Percentiles rank a stretch among this genome's conserved stretches.
phyloP scores from a whole-genome alignment of 30 jellyfish, hydroid and myxozoan genomes.

The Chironex yamaguchii region DNA sequence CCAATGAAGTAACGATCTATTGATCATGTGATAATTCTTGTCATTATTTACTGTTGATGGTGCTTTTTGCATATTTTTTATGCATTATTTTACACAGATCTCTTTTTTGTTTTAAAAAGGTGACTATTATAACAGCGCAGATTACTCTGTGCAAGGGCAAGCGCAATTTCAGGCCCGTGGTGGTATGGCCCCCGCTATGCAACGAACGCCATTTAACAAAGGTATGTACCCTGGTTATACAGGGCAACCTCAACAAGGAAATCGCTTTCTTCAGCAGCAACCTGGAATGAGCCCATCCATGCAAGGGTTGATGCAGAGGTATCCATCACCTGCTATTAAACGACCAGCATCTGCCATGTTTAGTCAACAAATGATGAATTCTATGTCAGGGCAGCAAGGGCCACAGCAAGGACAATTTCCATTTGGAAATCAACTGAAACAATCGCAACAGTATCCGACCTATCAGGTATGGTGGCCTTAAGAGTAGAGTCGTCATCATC shows the following conservation, averaged over 20 bases:
- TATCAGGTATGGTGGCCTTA: constrained; percentile 69
- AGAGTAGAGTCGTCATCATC: too few species aligned
- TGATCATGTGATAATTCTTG: too few species aligned
- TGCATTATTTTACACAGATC: background rate
- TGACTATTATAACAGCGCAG: constrained; percentile 79
- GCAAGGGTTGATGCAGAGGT: constrained; percentile 80
- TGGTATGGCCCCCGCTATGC: constrained; percentile 69
- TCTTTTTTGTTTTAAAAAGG: constrained; percentile 31
- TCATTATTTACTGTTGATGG: too few species aligned
- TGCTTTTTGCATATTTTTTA: too few species aligned
- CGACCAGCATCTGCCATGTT: constrained; percentile 91
- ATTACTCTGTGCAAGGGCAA: constrained; percentile 95
- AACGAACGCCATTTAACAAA: constrained; percentile 77
- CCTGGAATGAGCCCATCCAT: constrained; percentile 75
- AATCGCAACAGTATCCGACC: constrained; percentile 84
- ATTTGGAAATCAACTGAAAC: constrained; percentile 77
- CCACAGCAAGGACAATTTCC: constrained; percentile 74
- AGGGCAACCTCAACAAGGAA: constrained; percentile 87
- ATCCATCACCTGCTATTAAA: constrained; percentile 79
- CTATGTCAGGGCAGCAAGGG: constrained; percentile 91
- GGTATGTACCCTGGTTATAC: constrained; percentile 85
- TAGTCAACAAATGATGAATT: constrained; percentile 77
- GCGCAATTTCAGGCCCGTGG: constrained; percentile 98
- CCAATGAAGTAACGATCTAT: too few species aligned
- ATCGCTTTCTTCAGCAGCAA: constrained; percentile 76